Conservation (phyloP, 2,797 vertebrate species). For the Lates japonicus region DNA sequence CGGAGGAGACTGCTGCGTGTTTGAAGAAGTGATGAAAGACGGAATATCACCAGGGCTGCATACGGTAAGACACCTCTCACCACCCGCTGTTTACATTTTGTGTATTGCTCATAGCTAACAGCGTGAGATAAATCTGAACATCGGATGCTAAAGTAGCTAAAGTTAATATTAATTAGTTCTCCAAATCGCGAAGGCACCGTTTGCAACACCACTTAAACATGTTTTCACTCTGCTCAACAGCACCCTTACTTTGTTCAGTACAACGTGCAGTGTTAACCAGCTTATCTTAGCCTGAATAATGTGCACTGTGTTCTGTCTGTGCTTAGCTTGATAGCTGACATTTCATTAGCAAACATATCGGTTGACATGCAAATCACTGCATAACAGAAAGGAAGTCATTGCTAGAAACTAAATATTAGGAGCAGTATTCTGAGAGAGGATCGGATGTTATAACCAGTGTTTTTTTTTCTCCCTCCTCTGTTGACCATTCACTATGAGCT, state of each 20-base stretch:
- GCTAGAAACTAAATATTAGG: background rate
- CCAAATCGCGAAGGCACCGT: constrained; percentile 18
- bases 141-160: constrained; percentile 52
- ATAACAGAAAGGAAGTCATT: background rate
- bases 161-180: constrained; percentile 49
- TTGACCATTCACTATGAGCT: background rate
- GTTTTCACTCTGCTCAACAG: constrained; percentile 8
- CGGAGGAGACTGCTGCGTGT: constrained; percentile 97
- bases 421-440: background rate
- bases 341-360: constrained; percentile 31
- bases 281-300: constrained; percentile 45
- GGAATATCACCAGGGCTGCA: constrained; percentile 96
- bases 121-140: constrained; percentile 55
- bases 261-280: constrained; percentile 25
- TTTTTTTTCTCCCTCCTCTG: background rate
- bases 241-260: background rate
- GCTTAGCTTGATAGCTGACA: constrained; percentile 37
- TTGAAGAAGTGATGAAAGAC: constrained; percentile 98
- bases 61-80: constrained; percentile 88
- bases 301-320: constrained; percentile 67
- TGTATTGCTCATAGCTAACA: constrained; percentile 68
- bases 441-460: constrained; percentile 33
- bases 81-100: constrained; percentile 37
- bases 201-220: background rate
- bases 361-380: background rate